A percentile compares a stretch with the other conserved stretches of the same genome.
Conservation (phyloP, 2,113 vertebrate species). For the Gadus chalcogrammus region DNA sequence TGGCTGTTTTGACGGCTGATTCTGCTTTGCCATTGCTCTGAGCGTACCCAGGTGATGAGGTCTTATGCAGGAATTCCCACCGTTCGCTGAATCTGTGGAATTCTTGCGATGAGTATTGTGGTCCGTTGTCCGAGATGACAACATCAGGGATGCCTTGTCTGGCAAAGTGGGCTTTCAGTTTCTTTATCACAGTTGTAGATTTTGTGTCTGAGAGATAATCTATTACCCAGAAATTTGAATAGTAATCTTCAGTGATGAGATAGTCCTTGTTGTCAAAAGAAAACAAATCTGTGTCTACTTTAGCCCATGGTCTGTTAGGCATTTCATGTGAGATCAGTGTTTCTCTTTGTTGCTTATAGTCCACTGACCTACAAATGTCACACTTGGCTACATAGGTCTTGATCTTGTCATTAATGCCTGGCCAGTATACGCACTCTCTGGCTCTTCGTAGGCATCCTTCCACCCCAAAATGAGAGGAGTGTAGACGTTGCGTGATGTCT, state of each 20-base stretch:
- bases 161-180: constrained; percentile 31
- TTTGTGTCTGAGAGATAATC: constrained; percentile 26
- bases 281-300: constrained; percentile 26
- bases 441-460: constrained; percentile 27
- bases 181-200: constrained; percentile 26
- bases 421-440: constrained; percentile 22
- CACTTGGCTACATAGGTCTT: constrained; percentile 22
- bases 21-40: constrained; percentile 21
- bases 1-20: constrained; percentile 17
- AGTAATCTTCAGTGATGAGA: constrained; percentile 26
- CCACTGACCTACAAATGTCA: constrained; percentile 20
- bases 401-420: constrained; percentile 26
- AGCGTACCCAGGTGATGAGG: constrained; percentile 10
- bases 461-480: constrained; percentile 23
- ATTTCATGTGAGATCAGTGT: constrained; percentile 22
- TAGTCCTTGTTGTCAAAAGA: constrained; percentile 13
- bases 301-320: constrained; percentile 16
- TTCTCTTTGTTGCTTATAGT: constrained; percentile 22
- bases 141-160: constrained; percentile 11
- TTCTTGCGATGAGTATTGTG: constrained; percentile 17
- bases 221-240: constrained; percentile 34
- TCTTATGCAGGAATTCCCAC: constrained; percentile 23
- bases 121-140: constrained; percentile 21
- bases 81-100: constrained; percentile 4
- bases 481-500: constrained; percentile 5